Evolutionary conservation across 2,797 vertebrate species (phyloP).

Genomic region (Botia almorhae): DNA sequence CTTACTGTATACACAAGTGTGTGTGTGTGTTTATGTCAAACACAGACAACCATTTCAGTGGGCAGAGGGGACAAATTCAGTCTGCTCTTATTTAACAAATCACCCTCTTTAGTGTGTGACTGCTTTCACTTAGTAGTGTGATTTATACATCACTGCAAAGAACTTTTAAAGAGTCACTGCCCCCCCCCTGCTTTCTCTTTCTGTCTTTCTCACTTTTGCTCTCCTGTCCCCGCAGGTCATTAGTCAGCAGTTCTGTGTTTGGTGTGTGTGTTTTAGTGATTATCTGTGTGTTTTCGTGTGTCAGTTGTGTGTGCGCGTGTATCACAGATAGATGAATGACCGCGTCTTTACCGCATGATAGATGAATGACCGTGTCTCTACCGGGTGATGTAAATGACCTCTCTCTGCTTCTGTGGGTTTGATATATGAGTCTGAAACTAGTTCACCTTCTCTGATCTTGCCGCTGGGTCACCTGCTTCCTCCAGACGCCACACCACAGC

Average conservation of each 20-base stretch:
- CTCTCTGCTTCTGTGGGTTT: slow-evolving; percentile 19
- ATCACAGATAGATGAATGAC: slow-evolving; percentile 21
- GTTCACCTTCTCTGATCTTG: slow-evolving; percentile 43
- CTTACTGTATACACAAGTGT: too few species aligned
- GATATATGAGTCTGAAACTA: slow-evolving; percentile 27
- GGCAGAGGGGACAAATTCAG: too few species aligned
- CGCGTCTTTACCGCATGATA: too few species aligned
- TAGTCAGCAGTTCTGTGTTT: slow-evolving; percentile 38
- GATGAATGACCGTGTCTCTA: slow-evolving; percentile 25
- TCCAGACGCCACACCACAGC: slow-evolving; percentile 25
- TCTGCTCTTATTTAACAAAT: too few species aligned
- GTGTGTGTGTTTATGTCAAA: too few species aligned
- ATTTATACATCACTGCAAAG: slow-evolving; percentile 32
- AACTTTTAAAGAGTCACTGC: slow-evolving; percentile 36
- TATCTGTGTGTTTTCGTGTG: slow-evolving; percentile 13
- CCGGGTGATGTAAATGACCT: slow-evolving; percentile 35
- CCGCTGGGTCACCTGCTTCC: slow-evolving; percentile 28
- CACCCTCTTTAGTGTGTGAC: too few species aligned
- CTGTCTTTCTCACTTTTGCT: slow-evolving; percentile 15
- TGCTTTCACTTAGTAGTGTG: neutral
- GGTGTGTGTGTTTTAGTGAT: slow-evolving; percentile 14
- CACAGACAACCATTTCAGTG: too few species aligned
- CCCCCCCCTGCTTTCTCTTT: too few species aligned
- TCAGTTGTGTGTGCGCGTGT: slow-evolving; percentile 15
- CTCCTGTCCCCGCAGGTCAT: slow-evolving; percentile 2